phyloP scores from a whole-genome alignment of 2,113 vertebrate species.

The Coryphaenoides rupestris region DNA sequence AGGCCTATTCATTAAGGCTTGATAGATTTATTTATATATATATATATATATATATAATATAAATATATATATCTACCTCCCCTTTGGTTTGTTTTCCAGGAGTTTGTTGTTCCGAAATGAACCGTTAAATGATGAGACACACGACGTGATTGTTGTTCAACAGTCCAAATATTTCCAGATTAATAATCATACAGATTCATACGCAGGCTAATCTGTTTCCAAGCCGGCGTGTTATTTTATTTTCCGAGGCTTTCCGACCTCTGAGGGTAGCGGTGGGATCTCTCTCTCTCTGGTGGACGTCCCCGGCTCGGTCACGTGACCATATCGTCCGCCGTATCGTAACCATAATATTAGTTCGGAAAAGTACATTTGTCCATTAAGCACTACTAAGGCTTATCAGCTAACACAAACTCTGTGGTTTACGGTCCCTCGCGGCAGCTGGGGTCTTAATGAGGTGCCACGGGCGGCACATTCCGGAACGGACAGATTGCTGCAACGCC shows the following conservation, averaged over 20 bases:
- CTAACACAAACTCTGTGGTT: conserved; percentile 88
- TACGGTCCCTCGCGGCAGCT: conserved; percentile 78
- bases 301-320: conserved; percentile 73
- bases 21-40: background rate
- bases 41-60: too few relatives aligned
- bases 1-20: conserved; percentile 15
- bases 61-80: too few relatives aligned
- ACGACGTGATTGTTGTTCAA: too few relatives aligned
- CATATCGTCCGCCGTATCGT: conserved; percentile 68
- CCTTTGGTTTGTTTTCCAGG: too few relatives aligned
- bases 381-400: conserved; percentile 84
- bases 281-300: conserved; percentile 60
- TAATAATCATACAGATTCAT: too few relatives aligned
- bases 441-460: conserved; percentile 96
- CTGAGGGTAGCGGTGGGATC: too few relatives aligned
- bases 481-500: conserved; percentile 65
- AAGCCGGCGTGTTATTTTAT: too few relatives aligned
- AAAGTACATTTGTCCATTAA: conserved; percentile 76
- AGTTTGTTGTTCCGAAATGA: too few relatives aligned
- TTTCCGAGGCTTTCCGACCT: background rate
- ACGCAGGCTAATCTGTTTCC: background rate
- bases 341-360: conserved; percentile 91
- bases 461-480: conserved; percentile 71
- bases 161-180: too few relatives aligned
- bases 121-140: too few relatives aligned